Evolutionary conservation across 2,113 vertebrate genomes (phyloP).

Genomic region (Sylvietta virens): DNA sequence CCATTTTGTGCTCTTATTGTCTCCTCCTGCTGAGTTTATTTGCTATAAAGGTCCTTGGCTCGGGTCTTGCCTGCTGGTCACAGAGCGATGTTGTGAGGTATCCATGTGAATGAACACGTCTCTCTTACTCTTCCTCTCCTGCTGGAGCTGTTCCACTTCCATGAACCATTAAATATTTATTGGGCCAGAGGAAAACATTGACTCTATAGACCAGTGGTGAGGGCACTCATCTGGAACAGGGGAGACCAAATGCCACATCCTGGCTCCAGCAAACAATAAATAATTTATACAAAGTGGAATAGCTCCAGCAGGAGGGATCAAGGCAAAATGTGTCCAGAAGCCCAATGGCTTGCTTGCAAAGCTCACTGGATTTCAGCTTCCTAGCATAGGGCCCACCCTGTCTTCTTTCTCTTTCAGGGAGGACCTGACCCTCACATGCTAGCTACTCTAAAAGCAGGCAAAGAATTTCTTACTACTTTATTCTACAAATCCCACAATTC

Average conservation of each 20-base stretch:
- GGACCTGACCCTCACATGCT: not conserved
- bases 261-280: constrained; percentile 23
- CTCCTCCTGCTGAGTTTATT: not conserved
- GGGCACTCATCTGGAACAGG: constrained; percentile 40
- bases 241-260: not conserved
- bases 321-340: not conserved
- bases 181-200: constrained; percentile 17
- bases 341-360: not conserved
- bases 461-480: not conserved
- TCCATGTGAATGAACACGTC: not conserved
- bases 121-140: constrained; percentile 16
- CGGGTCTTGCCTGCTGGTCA: not conserved
- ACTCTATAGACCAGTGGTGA: not conserved
- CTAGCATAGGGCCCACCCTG: not conserved
- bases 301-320: not conserved
- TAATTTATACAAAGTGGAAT: constrained; percentile 22
- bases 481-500: not conserved
- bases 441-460: not conserved
- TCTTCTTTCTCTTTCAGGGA: not conserved
- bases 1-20: not conserved
- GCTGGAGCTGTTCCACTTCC: constrained; percentile 43
- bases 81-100: not conserved
- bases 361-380: not conserved
- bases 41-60: not conserved
- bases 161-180: constrained; percentile 50